Evolutionary conservation across 2,888 invertebrate genomes (phyloP).

Genomic region (Notocelia uddmanniana): DNA sequence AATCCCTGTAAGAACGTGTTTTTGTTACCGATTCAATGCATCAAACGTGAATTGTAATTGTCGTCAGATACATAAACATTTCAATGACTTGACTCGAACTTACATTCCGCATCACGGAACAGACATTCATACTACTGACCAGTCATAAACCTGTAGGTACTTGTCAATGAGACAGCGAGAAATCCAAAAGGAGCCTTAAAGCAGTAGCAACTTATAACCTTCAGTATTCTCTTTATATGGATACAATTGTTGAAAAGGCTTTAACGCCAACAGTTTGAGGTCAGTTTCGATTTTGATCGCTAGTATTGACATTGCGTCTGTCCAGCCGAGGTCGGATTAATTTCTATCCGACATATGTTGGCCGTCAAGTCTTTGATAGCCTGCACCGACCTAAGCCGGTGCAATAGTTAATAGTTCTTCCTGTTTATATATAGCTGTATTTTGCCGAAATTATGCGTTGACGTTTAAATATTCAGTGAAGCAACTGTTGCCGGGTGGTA

Average conservation of each 20-base stretch:
- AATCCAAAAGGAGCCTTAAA: background rate
- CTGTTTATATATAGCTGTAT: background rate
- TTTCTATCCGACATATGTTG: conserved; percentile 30
- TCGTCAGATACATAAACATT: background rate
- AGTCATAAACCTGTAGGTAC: background rate
- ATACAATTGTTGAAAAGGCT: background rate
- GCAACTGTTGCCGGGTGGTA: no score
- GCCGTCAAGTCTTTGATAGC: conserved; percentile 29
- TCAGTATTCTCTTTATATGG: background rate
- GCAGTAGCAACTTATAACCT: background rate
- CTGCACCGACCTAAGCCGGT: background rate
- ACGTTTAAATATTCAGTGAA: background rate
- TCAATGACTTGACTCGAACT: background rate
- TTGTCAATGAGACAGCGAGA: background rate
- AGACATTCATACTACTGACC: background rate
- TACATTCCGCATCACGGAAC: background rate
- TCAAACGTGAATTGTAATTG: no score
- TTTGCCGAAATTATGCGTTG: background rate
- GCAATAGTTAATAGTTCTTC: conserved; percentile 12
- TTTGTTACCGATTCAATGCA: no score
- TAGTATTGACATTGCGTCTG: conserved; percentile 28
- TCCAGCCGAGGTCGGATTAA: conserved; percentile 33
- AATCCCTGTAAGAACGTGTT: no score
- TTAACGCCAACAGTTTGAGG: conserved; percentile 7
- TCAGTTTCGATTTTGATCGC: conserved; percentile 8